phyloP scores from a whole-genome alignment of 92 coral and sea anemone species.

The Zoanthus sociatus region DNA sequence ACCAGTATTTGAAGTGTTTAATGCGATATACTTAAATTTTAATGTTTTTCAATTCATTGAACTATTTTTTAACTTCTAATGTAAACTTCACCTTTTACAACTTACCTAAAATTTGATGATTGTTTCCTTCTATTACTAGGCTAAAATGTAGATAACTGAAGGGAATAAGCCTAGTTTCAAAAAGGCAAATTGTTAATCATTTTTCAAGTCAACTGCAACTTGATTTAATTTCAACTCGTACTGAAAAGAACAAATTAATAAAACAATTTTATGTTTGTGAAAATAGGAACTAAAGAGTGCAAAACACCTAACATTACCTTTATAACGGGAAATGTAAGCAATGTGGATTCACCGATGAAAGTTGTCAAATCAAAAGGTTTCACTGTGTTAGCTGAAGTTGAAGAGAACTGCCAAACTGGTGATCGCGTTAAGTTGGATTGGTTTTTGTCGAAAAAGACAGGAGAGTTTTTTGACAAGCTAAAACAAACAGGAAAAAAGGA shows the following conservation, averaged over 20 bases:
- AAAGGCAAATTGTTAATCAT: too few relatives aligned
- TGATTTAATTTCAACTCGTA: too few relatives aligned
- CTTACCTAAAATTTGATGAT: too few relatives aligned
- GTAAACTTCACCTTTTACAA: too few relatives aligned
- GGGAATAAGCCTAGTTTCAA: too few relatives aligned
- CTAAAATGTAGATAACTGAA: too few relatives aligned
- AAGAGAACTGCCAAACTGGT: not conserved
- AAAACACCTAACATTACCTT: constrained; percentile 38
- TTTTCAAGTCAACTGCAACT: too few relatives aligned
- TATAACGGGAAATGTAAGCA: not conserved
- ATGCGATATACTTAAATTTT: too few relatives aligned
- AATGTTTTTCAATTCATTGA: too few relatives aligned
- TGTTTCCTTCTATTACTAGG: too few relatives aligned
- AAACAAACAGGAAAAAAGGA: not conserved
- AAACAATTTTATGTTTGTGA: not conserved
- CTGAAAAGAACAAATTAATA: not conserved
- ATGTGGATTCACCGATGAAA: not conserved
- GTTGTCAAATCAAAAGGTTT: not conserved
- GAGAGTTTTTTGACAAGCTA: constrained; percentile 10
- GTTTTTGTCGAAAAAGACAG: constrained; percentile 1
- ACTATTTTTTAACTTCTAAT: too few relatives aligned
- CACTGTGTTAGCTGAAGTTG: not conserved
- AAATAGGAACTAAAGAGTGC: constrained; percentile 27
- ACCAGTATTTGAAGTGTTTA: too few relatives aligned
- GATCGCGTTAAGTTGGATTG: constrained; percentile 14